Percentiles rank a stretch among this genome's conserved stretches.
Conservation (phyloP, 2,797 vertebrate genomes). For the Pantherophis alleghaniensis region DNA sequence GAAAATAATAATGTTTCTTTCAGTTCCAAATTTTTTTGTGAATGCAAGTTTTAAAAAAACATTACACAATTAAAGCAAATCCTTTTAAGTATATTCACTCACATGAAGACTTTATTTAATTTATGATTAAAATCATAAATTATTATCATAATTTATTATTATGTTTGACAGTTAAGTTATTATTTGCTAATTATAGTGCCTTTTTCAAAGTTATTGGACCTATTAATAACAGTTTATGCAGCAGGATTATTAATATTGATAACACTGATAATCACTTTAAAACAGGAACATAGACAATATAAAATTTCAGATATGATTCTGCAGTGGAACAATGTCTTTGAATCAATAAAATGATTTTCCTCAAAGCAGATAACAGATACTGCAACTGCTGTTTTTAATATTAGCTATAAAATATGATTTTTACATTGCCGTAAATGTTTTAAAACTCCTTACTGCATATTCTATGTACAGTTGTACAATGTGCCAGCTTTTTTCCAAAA, state of each 20-base stretch:
- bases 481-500: background rate
- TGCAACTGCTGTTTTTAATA: background rate
- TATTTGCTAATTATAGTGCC: background rate
- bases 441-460: background rate
- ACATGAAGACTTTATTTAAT: background rate
- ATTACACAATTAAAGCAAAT: background rate
- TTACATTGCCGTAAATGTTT: background rate
- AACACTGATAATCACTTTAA: slow-evolving; percentile 7
- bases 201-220: slow-evolving; percentile 16
- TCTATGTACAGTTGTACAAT: background rate
- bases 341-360: slow-evolving; percentile 48
- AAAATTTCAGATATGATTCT: slow-evolving; percentile 17
- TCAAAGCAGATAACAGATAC: background rate
- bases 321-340: slow-evolving; percentile 9
- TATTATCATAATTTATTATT: too few relatives aligned
- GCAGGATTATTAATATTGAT: slow-evolving; percentile 16
- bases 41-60: slow-evolving; percentile 7
- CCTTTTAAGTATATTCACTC: background rate
- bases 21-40: slow-evolving; percentile 41
- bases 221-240: slow-evolving; percentile 1
- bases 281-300: slow-evolving; percentile 2
- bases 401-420: background rate
- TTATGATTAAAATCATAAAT: slow-evolving; percentile 6
- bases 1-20: slow-evolving; percentile 28
- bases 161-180: slow-evolving; percentile 34